Percentiles rank a stretch among this genome's conserved stretches.
Conservation (phyloP, 2,888 invertebrate genomes). For the Dynastes tityus region DNA sequence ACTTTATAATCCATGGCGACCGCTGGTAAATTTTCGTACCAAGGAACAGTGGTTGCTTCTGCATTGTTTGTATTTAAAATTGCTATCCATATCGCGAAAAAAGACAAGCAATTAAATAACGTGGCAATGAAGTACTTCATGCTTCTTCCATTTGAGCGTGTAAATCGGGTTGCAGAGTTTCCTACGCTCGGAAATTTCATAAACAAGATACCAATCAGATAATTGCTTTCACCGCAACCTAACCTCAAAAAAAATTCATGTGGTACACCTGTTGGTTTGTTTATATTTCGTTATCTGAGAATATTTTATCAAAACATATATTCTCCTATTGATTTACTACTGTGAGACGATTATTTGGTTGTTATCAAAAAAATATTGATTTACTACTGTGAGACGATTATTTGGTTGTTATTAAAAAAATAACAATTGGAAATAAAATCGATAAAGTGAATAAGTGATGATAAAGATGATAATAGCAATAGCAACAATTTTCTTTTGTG, state of each 20-base stretch:
- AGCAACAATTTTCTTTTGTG: no score
- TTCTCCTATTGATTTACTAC: neutral
- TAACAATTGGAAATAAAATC: neutral
- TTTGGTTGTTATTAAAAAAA: neutral
- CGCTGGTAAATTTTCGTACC: conserved; percentile 91
- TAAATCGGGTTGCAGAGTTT: conserved; percentile 44
- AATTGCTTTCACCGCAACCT: neutral
- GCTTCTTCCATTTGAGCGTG: conserved; percentile 40
- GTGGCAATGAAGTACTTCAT: conserved; percentile 56
- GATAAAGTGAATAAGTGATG: no score
- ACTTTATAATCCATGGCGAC: conserved; percentile 97
- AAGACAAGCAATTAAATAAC: conserved; percentile 57
- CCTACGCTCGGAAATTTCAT: neutral
- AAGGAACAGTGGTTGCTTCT: conserved; percentile 75
- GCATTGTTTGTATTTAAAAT: conserved; percentile 50
- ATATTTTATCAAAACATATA: neutral
- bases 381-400: neutral
- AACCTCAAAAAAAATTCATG: neutral
- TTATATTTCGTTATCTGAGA: neutral
- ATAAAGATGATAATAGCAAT: no score
- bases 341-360: neutral
- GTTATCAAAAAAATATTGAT: neutral
- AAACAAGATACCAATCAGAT: neutral
- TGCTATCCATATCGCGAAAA: conserved; percentile 55
- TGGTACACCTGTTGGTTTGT: neutral